phyloP scores from a whole-genome alignment of 2,888 invertebrate genomes.

The Coelinius sp. region DNA sequence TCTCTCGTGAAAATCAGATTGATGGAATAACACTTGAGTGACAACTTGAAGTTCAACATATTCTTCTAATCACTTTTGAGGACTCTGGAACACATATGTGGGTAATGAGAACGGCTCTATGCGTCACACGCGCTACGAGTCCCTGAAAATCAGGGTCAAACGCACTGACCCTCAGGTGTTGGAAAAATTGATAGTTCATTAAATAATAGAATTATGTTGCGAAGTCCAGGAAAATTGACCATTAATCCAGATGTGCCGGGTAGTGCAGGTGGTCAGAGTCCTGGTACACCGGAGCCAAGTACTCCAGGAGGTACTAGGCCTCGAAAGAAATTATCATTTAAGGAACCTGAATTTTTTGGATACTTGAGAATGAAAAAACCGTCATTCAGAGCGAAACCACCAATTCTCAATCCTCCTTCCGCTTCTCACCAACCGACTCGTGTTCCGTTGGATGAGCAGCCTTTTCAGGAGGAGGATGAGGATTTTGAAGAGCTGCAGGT shows the following conservation, averaged over 20 bases:
- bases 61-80: conserved; percentile 21
- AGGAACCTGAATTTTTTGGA: conserved; percentile 84
- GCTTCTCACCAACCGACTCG: conserved; percentile 47
- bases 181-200: neutral
- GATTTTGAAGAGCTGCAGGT: conserved; percentile 69
- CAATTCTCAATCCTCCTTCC: conserved; percentile 44
- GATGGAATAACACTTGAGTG: neutral
- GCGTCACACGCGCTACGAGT: conserved; percentile 34
- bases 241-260: conserved; percentile 46
- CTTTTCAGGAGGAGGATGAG: conserved; percentile 62
- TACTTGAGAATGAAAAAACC: conserved; percentile 65
- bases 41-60: neutral
- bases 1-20: neutral
- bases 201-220: conserved; percentile 47
- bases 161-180: neutral
- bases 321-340: conserved; percentile 88
- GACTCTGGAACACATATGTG: conserved; percentile 41
- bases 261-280: conserved; percentile 59
- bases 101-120: conserved; percentile 40
- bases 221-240: conserved; percentile 49
- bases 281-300: conserved; percentile 67
- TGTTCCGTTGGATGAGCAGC: conserved; percentile 56
- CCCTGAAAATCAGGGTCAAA: conserved; percentile 23
- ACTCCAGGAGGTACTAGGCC: conserved; percentile 72
- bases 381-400: conserved; percentile 47